Evolutionary conservation across 2,797 vertebrate genomes (phyloP).

Genomic region (Diplodus puntazzo): DNA sequence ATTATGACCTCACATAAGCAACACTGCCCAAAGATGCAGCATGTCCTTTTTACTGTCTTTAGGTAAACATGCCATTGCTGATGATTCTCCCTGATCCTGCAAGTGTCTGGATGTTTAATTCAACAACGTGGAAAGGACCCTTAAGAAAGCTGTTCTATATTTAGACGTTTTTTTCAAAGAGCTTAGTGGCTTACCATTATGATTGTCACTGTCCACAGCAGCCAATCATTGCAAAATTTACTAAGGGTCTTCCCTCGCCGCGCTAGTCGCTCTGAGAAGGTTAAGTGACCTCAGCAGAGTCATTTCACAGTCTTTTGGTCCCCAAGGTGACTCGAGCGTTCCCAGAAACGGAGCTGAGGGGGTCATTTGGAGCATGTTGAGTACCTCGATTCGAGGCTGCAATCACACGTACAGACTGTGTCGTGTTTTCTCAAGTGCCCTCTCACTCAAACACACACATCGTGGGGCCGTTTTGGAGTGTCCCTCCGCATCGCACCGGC

Average conservation of each 20-base stretch:
- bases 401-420: slow-evolving; percentile 70
- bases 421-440: slow-evolving; percentile 70
- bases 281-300: slow-evolving; percentile 71
- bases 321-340: slow-evolving; percentile 69
- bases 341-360: slow-evolving; percentile 53
- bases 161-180: slow-evolving; percentile 26
- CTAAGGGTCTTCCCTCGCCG: slow-evolving; percentile 46
- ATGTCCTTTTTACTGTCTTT: slow-evolving; percentile 4
- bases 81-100: background rate
- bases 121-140: slow-evolving; percentile 23
- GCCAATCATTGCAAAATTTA: slow-evolving; percentile 58
- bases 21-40: background rate
- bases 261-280: slow-evolving; percentile 53
- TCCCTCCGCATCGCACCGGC: slow-evolving; percentile 67
- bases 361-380: slow-evolving; percentile 68
- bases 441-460: slow-evolving; percentile 64
- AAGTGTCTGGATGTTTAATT: slow-evolving; percentile 39
- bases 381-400: slow-evolving; percentile 63
- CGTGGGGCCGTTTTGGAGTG: slow-evolving; percentile 55
- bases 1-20: slow-evolving; percentile 6
- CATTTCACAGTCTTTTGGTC: slow-evolving; percentile 75
- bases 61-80: background rate
- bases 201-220: slow-evolving; percentile 46
- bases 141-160: slow-evolving; percentile 43
- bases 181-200: slow-evolving; percentile 28